Evolutionary conservation across 2,113 vertebrate species (phyloP).

Genomic region (Tetrao urogallus): DNA sequence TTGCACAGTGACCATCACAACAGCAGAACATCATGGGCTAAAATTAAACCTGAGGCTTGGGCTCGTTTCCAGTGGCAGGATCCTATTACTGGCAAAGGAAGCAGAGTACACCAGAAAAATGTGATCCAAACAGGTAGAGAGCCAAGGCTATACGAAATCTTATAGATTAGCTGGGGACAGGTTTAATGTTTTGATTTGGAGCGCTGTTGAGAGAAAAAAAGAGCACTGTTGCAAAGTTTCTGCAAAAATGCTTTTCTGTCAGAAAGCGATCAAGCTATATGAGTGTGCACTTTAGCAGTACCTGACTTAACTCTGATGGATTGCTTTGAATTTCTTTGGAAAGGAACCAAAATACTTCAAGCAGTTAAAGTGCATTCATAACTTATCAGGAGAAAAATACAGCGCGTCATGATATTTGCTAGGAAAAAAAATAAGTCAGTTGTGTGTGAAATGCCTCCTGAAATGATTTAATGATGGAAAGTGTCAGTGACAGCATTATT

Average conservation of each 20-base stretch:
- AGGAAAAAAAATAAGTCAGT: background rate
- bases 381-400: background rate
- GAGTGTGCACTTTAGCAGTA: background rate
- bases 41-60: conserved; percentile 50
- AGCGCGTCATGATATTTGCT: background rate
- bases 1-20: conserved; percentile 19
- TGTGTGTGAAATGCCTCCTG: background rate
- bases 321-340: conserved; percentile 1
- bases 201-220: background rate
- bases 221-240: background rate
- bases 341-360: conserved; percentile 1
- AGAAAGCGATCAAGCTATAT: background rate
- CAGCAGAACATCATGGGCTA: background rate
- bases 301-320: background rate
- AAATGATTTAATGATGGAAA: background rate
- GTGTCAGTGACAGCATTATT: background rate
- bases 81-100: conserved; percentile 6
- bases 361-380: conserved; percentile 6
- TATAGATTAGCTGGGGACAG: background rate
- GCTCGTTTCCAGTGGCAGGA: conserved; percentile 24
- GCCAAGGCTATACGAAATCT: background rate
- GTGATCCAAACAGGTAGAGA: background rate
- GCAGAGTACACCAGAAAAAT: conserved; percentile 10
- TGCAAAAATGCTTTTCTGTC: background rate
- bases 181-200: background rate